Evolutionary conservation across 2,113 vertebrate genomes (phyloP).

Genomic region (Elachura formosa): DNA sequence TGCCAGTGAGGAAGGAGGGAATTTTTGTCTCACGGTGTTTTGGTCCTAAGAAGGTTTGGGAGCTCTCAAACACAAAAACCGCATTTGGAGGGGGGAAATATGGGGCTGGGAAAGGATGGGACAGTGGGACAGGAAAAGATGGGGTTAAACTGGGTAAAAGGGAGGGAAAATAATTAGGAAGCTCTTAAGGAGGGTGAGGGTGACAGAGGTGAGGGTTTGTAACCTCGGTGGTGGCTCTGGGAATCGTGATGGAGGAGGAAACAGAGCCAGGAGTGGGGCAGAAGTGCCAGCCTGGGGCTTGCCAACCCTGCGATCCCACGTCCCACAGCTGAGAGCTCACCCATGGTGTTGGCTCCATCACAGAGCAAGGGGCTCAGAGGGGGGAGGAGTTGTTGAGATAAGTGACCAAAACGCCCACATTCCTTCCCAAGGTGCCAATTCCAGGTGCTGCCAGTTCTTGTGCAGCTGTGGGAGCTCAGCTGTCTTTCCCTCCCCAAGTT

Average conservation of each 20-base stretch:
- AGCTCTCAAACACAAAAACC: not conserved
- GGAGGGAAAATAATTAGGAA: not conserved
- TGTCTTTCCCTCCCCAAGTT: not conserved
- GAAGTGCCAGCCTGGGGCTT: not conserved
- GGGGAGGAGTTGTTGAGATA: not conserved
- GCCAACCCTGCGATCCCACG: not conserved
- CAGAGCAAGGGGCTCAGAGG: not conserved
- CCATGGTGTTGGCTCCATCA: rapidly evolving
- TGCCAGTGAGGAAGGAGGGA: not conserved
- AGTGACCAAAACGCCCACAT: rapidly evolving
- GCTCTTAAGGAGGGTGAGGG: rapidly evolving
- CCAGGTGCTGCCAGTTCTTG: not conserved
- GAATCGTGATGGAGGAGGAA: not conserved
- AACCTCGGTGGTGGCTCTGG: not conserved
- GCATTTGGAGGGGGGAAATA: too few species aligned
- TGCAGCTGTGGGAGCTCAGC: not conserved
- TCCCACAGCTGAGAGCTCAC: not conserved
- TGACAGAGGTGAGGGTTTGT: not conserved
- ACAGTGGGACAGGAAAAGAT: not conserved
- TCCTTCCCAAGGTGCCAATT: not conserved
- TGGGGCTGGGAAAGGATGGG: not conserved
- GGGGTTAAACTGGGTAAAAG: not conserved
- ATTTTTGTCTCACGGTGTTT: not conserved
- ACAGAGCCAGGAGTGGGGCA: not conserved
- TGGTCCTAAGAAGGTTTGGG: not conserved